A percentile compares a stretch with the other conserved stretches of the same genome.
phyloP scores from a whole-genome alignment of 2,797 vertebrate genomes.

The Cynopterus sphinx region DNA sequence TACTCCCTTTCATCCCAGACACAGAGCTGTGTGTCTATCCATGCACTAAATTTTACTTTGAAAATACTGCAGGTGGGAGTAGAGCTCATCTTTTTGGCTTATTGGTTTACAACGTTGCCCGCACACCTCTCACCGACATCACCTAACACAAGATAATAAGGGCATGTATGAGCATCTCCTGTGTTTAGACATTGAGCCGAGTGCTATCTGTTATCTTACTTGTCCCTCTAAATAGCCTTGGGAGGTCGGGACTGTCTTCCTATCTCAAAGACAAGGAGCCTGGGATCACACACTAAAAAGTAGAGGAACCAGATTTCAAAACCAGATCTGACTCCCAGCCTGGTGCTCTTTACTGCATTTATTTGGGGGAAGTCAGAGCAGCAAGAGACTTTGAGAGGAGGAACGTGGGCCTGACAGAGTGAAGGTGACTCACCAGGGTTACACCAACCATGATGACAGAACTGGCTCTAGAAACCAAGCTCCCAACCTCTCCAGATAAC shows the following conservation, averaged over 20 bases:
- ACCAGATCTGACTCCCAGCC: not conserved
- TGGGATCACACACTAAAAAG: not conserved
- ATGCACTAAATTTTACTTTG: not conserved
- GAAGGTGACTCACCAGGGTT: too few relatives aligned
- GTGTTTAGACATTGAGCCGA: too few relatives aligned
- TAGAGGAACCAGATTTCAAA: not conserved
- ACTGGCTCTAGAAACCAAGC: not conserved
- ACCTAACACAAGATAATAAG: not conserved
- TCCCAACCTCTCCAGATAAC: not conserved
- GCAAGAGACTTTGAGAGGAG: not conserved
- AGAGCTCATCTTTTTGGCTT: not conserved
- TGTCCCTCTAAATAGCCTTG: not conserved
- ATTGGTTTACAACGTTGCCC: not conserved
- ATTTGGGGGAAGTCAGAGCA: not conserved
- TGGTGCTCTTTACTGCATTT: rapidly evolving
- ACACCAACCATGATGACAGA: not conserved
- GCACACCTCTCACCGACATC: not conserved
- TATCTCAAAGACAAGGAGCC: not conserved
- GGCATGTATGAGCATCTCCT: not conserved
- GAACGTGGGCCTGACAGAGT: not conserved
- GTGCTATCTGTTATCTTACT: not conserved
- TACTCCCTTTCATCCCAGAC: not conserved
- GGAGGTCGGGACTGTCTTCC: not conserved
- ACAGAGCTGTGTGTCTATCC: not conserved
- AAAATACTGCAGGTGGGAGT: not conserved